Conservation (phyloP, 2,888 invertebrate genomes). For the Vannuccia rotundouncinata region DNA sequence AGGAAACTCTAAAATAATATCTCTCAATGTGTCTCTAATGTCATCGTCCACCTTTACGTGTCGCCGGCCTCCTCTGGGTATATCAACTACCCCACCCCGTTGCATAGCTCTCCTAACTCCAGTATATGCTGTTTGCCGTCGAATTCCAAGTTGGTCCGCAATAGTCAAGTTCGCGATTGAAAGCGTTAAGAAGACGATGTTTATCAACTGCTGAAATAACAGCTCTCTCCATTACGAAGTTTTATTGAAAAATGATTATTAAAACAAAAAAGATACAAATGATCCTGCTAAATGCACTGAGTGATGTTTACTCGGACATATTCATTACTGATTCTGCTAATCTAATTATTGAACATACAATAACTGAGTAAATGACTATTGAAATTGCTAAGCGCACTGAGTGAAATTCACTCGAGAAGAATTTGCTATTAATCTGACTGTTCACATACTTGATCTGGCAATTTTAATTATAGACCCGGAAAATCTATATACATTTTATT, state of each 20-base stretch:
- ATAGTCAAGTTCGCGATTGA: background rate
- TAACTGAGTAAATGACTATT: background rate
- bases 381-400: background rate
- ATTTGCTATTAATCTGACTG: background rate
- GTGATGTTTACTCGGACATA: background rate
- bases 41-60: conserved; percentile 9
- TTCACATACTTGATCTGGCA: background rate
- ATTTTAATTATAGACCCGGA: background rate
- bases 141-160: background rate
- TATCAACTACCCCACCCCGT: background rate
- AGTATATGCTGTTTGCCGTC: background rate
- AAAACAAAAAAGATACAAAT: background rate
- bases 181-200: background rate
- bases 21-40: background rate
- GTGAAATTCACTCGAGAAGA: background rate
- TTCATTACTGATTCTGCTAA: background rate
- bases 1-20: background rate
- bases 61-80: background rate
- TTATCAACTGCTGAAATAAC: background rate
- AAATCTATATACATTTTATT: background rate
- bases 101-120: background rate
- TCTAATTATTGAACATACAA: background rate
- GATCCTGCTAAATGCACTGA: background rate
- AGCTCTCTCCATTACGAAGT: background rate
- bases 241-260: background rate